Evolutionary conservation across 2,888 invertebrate genomes (phyloP), one percentile per base, ranked within the genome.

Genomic region (Diploptera punctata): DNA sequence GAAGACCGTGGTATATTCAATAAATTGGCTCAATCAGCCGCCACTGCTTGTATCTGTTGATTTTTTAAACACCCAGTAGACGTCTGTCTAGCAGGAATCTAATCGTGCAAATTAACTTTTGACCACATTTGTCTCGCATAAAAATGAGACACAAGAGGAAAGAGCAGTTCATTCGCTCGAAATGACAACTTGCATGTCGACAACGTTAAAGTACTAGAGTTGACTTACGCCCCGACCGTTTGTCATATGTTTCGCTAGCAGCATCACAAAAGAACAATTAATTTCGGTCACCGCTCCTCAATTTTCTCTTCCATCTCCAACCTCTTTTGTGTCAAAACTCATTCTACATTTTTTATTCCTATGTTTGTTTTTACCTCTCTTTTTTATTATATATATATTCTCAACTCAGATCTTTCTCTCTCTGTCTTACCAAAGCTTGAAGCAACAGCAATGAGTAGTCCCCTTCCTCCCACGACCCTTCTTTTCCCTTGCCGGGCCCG

Each of bases 261-360:
- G 57, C 57, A 29, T 29, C 31, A 68, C 71, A 71, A 71, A 71
- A 71, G 71, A 71, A 67, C 67, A 71, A 71, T 71, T 71, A 71
- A 71, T 71, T 67, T 67, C 71, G 71, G 71, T 71, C 71, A 71
- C 24, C 57, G 71, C 67, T 43, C 71, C 49, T 67, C 71, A 71
- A 71, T 71, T 71, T 67, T 65, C 65, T 65, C 65, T 33, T 61
- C 31, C 33, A 31, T 61, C 33, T 38, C 61, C 61, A n/a, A 65
- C 47, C 57, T 65, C 65, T 65, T 65, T 65, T 65, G 65, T 65
- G 65, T 65, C 65, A 65, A 65, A 65, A 65, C 65, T 65, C 65
- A 65, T 65, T 65, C 65, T 65, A 44, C 47, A 65, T 65, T 65
- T 65, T 65, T 65, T 47, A 65, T 65, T 65, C 65, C 65, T 47